phyloP scores from a whole-genome alignment of 2,888 invertebrate genomes.

The Zygogramma bicolorata region DNA sequence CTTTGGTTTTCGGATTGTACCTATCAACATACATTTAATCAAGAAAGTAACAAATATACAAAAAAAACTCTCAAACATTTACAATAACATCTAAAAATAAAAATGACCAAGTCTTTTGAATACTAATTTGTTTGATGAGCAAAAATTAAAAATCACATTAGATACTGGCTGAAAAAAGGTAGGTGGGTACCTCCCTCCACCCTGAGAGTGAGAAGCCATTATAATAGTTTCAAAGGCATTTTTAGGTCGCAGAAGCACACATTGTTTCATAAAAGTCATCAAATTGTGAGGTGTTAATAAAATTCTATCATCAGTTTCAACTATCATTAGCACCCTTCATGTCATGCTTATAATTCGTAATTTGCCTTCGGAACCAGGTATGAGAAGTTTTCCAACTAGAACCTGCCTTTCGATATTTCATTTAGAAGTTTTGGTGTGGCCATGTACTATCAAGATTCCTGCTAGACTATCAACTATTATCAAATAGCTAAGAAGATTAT shows the following conservation, averaged over 20 bases:
- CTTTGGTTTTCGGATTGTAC: slow-evolving; percentile 20
- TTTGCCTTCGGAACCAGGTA: too few species aligned
- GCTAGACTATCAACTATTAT: too few species aligned
- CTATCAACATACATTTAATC: neutral
- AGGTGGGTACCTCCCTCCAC: neutral
- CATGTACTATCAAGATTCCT: too few species aligned
- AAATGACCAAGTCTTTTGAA: neutral
- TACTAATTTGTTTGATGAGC: neutral
- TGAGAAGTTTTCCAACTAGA: too few species aligned
- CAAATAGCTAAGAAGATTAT: too few species aligned
- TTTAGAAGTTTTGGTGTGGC: too few species aligned
- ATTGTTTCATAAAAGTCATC: neutral
- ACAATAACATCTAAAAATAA: slow-evolving; percentile 17
- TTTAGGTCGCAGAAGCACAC: neutral
- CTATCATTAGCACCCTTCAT: too few species aligned
- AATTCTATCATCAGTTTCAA: too few species aligned
- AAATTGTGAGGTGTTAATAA: too few species aligned
- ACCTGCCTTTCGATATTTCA: too few species aligned
- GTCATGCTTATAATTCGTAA: too few species aligned
- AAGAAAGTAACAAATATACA: slow-evolving; percentile 7
- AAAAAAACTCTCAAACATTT: neutral
- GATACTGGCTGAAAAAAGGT: neutral
- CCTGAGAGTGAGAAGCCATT: neutral
- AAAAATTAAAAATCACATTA: neutral
- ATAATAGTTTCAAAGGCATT: neutral